A percentile compares a stretch with the other conserved stretches of the same genome.
Conservation (phyloP, 2,888 invertebrate genomes). For the Lithosia quadra region DNA sequence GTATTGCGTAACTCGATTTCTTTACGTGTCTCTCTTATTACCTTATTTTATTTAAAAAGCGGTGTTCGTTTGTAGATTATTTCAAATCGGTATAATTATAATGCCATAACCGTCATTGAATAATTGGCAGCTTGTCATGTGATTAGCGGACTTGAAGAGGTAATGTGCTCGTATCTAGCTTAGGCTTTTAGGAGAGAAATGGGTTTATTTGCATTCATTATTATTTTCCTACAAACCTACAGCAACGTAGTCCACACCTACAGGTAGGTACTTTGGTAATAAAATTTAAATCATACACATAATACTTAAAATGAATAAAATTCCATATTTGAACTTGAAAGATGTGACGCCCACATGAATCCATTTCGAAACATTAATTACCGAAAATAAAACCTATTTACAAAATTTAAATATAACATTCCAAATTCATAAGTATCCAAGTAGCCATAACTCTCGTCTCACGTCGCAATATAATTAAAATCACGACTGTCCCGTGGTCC, state of each 20-base stretch:
- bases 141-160: no score
- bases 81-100: no score
- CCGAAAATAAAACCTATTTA: constrained; percentile 33
- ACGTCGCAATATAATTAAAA: constrained; percentile 86
- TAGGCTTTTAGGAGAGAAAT: no score
- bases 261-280: not conserved
- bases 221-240: not conserved
- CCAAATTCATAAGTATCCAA: constrained; percentile 66
- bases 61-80: no score
- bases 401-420: constrained; percentile 49
- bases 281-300: not conserved
- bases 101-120: no score
- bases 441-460: constrained; percentile 79
- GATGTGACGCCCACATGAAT: constrained; percentile 16
- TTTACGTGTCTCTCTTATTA: no score
- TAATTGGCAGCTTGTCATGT: no score
- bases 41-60: no score
- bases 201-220: no score
- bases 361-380: constrained; percentile 28
- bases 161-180: no score
- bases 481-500: constrained; percentile 85
- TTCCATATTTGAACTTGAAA: not conserved
- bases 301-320: not conserved
- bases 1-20: no score
- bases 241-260: not conserved